phyloP scores from a whole-genome alignment of 2,888 invertebrate species.

The Drosophila gaucha region DNA sequence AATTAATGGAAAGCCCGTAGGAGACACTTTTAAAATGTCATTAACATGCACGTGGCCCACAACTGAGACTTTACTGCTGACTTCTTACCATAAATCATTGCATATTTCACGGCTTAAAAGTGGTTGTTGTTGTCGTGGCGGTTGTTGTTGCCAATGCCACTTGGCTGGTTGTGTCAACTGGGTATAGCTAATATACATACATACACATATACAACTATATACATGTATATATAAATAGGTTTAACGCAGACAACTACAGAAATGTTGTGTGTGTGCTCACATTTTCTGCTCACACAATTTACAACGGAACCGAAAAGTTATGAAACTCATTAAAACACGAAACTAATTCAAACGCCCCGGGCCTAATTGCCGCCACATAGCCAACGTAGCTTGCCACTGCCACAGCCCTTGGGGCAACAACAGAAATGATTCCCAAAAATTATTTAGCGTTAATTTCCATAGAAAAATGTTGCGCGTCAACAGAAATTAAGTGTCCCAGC shows the following conservation, averaged over 20 bases:
- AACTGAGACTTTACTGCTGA: conserved; percentile 65
- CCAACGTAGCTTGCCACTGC: conserved; percentile 21
- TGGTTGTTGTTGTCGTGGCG: conserved; percentile 18
- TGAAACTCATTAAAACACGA: conserved; percentile 78
- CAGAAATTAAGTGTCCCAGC: conserved; percentile 80
- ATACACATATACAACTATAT: conserved; percentile 5
- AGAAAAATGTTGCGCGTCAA: conserved; percentile 79
- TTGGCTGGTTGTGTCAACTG: conserved; percentile 74
- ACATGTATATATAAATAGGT: conserved; percentile 5
- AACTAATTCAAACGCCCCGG: conserved; percentile 78
- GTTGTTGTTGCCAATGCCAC: conserved; percentile 45
- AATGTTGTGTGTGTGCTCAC: conserved; percentile 20
- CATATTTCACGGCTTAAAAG: conserved; percentile 54
- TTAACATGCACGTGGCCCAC: conserved; percentile 71
- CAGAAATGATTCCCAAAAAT: conserved; percentile 70
- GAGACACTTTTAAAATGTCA: conserved; percentile 77
- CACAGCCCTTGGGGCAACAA: conserved; percentile 44
- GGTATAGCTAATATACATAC: conserved; percentile 45
- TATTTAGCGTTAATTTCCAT: conserved; percentile 80
- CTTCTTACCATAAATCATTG: conserved; percentile 62
- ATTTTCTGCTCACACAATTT: conserved; percentile 65
- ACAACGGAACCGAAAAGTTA: conserved; percentile 80
- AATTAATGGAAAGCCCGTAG: conserved; percentile 33
- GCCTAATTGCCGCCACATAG: conserved; percentile 75
- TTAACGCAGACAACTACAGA: conserved; percentile 25